A percentile compares a stretch with the other conserved stretches of the same genome.
phyloP scores from a whole-genome alignment of 2,113 vertebrate species.

The Monarcha castaneiventris region DNA sequence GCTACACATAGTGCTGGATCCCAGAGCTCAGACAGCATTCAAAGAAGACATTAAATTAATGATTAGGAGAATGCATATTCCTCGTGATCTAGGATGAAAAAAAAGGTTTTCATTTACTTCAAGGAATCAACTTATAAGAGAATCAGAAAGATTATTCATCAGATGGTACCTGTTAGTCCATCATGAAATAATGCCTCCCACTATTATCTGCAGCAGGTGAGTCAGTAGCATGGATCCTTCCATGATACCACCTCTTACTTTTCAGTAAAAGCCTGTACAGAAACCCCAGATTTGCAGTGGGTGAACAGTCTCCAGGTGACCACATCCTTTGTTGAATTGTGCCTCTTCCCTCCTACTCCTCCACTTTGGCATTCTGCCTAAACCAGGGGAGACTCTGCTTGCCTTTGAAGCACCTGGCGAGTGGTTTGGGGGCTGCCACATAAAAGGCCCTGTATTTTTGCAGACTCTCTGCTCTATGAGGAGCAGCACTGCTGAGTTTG shows the following conservation, averaged over 20 bases:
- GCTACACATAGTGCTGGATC: neutral
- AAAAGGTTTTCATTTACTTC: neutral
- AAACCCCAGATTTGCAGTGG: neutral
- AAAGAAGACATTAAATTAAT: neutral
- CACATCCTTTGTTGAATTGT: neutral
- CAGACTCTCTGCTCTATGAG: neutral
- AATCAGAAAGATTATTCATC: neutral
- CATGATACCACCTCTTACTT: neutral
- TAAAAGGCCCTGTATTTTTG: neutral
- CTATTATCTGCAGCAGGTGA: neutral
- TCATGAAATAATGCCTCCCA: neutral
- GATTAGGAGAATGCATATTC: neutral
- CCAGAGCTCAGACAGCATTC: neutral
- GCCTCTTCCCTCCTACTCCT: neutral
- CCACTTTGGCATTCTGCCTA: neutral
- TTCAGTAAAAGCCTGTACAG: neutral
- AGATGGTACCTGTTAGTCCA: neutral
- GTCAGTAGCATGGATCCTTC: neutral
- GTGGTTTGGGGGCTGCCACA: neutral
- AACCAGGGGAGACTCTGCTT: neutral
- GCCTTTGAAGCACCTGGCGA: neutral
- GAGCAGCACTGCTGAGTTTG: neutral
- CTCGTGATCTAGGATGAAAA: neutral
- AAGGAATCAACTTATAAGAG: neutral
- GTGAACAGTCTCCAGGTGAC: neutral